phyloP scores from a whole-genome alignment of 2,797 vertebrate genomes.

The Myripristis murdjan region DNA sequence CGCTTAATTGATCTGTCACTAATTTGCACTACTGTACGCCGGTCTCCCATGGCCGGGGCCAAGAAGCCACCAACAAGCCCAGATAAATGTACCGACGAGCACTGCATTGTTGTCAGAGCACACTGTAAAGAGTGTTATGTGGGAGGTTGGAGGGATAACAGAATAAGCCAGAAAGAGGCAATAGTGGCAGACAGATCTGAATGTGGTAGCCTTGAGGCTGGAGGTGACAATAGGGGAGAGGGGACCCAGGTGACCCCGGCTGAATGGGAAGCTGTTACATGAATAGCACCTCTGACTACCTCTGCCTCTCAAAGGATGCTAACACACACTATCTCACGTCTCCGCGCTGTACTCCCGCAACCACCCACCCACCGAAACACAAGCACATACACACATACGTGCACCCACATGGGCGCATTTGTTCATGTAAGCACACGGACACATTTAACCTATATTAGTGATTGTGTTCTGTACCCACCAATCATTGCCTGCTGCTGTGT shows the following conservation, averaged over 20 bases:
- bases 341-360: constrained; percentile 60
- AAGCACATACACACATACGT: constrained; percentile 41
- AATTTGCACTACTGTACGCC: constrained; percentile 84
- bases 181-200: constrained; percentile 66
- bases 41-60: constrained; percentile 69
- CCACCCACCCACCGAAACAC: constrained; percentile 41
- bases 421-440: constrained; percentile 41
- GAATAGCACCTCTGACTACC: constrained; percentile 79
- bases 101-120: constrained; percentile 65
- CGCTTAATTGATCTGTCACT: constrained; percentile 90
- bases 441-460: constrained; percentile 56
- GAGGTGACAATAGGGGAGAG: constrained; percentile 76
- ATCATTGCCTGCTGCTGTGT: constrained; percentile 47
- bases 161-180: constrained; percentile 69
- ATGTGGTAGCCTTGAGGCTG: constrained; percentile 81
- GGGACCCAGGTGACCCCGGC: constrained; percentile 75
- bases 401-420: constrained; percentile 35
- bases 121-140: constrained; percentile 59
- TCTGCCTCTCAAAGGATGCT: constrained; percentile 63
- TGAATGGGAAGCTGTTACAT: constrained; percentile 78
- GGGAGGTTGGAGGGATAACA: constrained; percentile 69
- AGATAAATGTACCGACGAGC: constrained; percentile 69
- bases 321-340: constrained; percentile 63
- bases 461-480: constrained; percentile 43
- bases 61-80: constrained; percentile 76